Evolutionary conservation across 2,797 vertebrate species (phyloP).

Genomic region (Ctenochaetus hawaiiensis): DNA sequence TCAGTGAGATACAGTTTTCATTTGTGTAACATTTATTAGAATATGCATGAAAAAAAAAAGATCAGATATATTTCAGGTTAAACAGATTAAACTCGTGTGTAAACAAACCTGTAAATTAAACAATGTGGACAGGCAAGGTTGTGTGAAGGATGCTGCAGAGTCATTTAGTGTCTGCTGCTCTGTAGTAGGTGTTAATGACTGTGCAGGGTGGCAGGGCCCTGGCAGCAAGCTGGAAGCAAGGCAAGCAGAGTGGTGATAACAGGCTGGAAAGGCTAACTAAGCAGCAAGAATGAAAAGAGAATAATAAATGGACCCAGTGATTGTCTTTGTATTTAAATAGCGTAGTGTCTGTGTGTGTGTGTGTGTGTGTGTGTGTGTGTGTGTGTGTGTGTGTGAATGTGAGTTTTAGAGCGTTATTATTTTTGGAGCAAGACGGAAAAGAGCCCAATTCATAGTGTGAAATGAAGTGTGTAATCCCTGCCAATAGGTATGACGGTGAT

Average conservation of each 20-base stretch:
- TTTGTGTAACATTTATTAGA: conserved; percentile 9
- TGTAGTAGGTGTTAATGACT: conserved; percentile 45
- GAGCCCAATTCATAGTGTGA: conserved; percentile 34
- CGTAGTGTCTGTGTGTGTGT: not conserved
- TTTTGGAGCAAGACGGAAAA: conserved; percentile 27
- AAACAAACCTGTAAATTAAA: conserved; percentile 16
- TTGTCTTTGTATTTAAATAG: conserved; percentile 7
- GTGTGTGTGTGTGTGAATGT: not conserved
- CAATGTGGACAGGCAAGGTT: conserved; percentile 19
- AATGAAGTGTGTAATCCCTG: conserved; percentile 44
- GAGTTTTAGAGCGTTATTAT: conserved; percentile 14
- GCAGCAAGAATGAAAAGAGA: conserved; percentile 28
- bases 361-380: conserved; percentile 1
- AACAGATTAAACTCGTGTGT: conserved; percentile 18
- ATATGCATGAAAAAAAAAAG: conserved; percentile 5
- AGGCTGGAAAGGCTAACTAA: conserved; percentile 25
- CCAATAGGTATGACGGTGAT: conserved; percentile 25
- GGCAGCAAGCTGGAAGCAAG: conserved; percentile 38
- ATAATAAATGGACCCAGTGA: conserved; percentile 7
- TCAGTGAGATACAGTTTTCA: not conserved
- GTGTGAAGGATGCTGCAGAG: conserved; percentile 41
- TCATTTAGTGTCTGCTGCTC: conserved; percentile 25
- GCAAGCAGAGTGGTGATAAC: conserved; percentile 39
- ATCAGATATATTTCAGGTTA: not conserved
- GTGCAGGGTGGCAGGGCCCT: conserved; percentile 28